phyloP scores from a whole-genome alignment of 2,888 invertebrate genomes.

The Latrodectus hesperus region DNA sequence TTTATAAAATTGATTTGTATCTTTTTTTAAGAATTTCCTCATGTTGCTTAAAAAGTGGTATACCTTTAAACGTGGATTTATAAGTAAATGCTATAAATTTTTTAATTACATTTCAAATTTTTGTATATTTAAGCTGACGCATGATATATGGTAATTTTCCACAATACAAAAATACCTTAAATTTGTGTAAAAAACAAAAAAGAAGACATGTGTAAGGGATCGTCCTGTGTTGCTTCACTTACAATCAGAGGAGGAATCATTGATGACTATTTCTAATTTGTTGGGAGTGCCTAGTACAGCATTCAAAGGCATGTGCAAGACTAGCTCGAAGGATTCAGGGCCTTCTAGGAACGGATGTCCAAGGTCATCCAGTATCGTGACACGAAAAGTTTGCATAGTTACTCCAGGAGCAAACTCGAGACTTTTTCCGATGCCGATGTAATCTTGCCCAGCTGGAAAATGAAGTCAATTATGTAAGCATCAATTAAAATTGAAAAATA shows the following conservation, averaged over 20 bases:
- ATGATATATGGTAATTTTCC: too few species aligned
- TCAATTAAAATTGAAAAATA: too few species aligned
- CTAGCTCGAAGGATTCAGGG: constrained; percentile 74
- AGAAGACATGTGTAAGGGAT: too few species aligned
- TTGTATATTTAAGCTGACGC: too few species aligned
- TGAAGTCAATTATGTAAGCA: neutral
- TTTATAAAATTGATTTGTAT: too few species aligned
- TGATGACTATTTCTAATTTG: constrained; percentile 73
- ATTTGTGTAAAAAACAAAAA: too few species aligned
- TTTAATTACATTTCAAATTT: too few species aligned
- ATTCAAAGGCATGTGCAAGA: constrained; percentile 74
- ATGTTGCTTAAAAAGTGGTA: too few species aligned
- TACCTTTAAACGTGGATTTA: too few species aligned
- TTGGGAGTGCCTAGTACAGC: constrained; percentile 74
- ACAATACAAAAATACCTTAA: too few species aligned
- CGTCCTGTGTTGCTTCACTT: constrained; percentile 68
- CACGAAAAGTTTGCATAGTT: constrained; percentile 73
- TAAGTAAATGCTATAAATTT: too few species aligned
- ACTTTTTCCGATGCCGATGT: constrained; percentile 73
- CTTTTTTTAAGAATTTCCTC: too few species aligned
- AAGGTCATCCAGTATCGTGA: constrained; percentile 75
- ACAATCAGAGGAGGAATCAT: constrained; percentile 75
- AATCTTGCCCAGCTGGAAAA: constrained; percentile 74
- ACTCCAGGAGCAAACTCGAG: constrained; percentile 74
- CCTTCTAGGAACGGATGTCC: constrained; percentile 75